These are phyloP conservation scores for Bombyx mandarina DNA, from an alignment of 1,140 invertebrate species.

Conservation along the genomic window DNA sequence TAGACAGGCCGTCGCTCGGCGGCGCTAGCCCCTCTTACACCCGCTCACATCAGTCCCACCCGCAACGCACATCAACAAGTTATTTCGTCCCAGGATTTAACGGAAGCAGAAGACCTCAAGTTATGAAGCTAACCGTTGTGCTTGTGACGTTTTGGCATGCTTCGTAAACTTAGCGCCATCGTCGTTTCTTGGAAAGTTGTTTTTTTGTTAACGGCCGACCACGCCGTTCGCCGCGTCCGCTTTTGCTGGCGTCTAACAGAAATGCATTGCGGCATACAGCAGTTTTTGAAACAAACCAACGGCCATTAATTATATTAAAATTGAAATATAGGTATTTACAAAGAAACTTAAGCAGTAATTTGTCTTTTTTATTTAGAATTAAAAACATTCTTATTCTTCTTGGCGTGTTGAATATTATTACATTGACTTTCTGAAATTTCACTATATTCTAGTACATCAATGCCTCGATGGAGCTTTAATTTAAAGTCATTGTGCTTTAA, in stretches of 20 bases:
- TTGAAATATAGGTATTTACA: too few species aligned
- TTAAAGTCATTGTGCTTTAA: too few species aligned
- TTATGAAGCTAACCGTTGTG: constrained; percentile 15
- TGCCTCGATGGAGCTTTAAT: too few species aligned
- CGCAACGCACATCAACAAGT: constrained; percentile 65
- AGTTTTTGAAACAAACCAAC: too few species aligned
- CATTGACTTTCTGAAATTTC: too few species aligned
- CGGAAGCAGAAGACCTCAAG: constrained; percentile 44
- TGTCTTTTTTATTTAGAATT: too few species aligned
- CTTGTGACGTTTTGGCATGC: constrained; percentile 36
- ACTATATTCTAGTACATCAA: too few species aligned
- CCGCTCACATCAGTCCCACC: constrained; percentile 42
- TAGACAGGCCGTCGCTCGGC: constrained; percentile 81
- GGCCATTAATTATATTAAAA: too few species aligned
- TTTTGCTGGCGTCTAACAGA: neutral
- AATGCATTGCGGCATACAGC: too few species aligned
- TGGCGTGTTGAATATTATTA: too few species aligned
- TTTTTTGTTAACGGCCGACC: constrained; percentile 56
- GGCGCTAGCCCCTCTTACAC: constrained; percentile 52
- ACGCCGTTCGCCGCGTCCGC: constrained; percentile 49
- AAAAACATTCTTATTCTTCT: too few species aligned
- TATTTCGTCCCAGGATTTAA: constrained; percentile 50
- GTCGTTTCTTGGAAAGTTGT: constrained; percentile 69
- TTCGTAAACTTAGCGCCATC: constrained; percentile 57
- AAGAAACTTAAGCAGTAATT: too few species aligned